These are phyloP conservation scores for Drusus annulatus DNA, from an alignment of 1,140 invertebrate genomes.

Conservation along the genomic window DNA sequence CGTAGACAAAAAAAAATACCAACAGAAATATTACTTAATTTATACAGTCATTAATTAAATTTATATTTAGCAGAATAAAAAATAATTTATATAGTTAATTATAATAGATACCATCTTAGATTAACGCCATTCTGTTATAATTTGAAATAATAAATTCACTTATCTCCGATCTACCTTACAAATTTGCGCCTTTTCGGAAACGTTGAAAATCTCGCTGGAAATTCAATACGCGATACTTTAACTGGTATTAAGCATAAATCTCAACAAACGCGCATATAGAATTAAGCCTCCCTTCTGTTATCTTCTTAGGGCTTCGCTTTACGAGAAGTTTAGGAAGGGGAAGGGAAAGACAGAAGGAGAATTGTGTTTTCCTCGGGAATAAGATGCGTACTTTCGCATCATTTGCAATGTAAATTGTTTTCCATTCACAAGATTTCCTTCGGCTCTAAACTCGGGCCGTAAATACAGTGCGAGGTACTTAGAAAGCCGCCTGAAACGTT, in stretches of 20 bases:
- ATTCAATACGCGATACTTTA: slow-evolving; percentile 40
- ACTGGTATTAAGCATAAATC: slow-evolving; percentile 44
- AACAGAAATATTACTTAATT: too few relatives aligned
- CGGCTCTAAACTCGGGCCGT: slow-evolving; percentile 35
- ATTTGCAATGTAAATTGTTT: slow-evolving; percentile 57
- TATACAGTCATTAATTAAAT: too few relatives aligned
- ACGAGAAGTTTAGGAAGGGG: background rate
- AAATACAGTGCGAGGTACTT: slow-evolving; percentile 17
- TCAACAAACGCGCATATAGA: slow-evolving; percentile 42
- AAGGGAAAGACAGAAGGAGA: slow-evolving; percentile 22
- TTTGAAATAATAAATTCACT: too few relatives aligned
- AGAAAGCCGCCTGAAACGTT: slow-evolving; percentile 20
- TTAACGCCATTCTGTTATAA: too few relatives aligned
- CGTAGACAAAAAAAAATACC: too few relatives aligned
- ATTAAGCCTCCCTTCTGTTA: slow-evolving; percentile 37
- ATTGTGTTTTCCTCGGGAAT: slow-evolving; percentile 40
- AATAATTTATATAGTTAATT: too few relatives aligned
- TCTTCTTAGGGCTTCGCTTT: slow-evolving; percentile 27
- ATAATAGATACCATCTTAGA: too few relatives aligned
- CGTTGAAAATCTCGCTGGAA: slow-evolving; percentile 22
- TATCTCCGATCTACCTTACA: too few relatives aligned
- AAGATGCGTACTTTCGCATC: slow-evolving; percentile 48
- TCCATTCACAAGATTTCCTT: slow-evolving; percentile 50
- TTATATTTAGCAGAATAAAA: too few relatives aligned
- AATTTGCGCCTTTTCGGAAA: background rate